Evolutionary conservation across 2,888 invertebrate genomes (phyloP).

Genomic region (Asteroscopus sphinx): DNA sequence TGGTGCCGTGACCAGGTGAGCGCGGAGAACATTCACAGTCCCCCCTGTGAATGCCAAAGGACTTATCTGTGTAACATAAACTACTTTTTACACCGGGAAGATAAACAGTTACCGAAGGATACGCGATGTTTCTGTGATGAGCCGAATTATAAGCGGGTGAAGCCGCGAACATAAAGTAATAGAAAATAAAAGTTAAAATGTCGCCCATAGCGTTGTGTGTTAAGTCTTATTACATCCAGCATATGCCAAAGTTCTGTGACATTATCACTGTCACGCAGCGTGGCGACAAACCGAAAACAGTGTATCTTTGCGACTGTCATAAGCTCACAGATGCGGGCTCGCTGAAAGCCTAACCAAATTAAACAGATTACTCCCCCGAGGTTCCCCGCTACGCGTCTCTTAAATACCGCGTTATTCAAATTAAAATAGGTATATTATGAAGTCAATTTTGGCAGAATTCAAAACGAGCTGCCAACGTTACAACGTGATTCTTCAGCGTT

Average conservation of each 20-base stretch:
- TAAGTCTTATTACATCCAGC: constrained; percentile 16
- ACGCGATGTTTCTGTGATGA: too few relatives aligned
- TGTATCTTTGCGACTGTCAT: constrained; percentile 36
- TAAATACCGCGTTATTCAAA: constrained; percentile 74
- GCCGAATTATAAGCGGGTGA: too few relatives aligned
- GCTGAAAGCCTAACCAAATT: constrained; percentile 62
- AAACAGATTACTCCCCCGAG: constrained; percentile 68
- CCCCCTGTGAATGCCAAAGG: too few relatives aligned
- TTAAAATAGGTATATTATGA: constrained; percentile 72
- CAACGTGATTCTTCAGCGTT: constrained; percentile 58
- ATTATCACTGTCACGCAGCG: constrained; percentile 30
- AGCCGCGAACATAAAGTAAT: too few relatives aligned
- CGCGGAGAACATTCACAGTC: too few relatives aligned
- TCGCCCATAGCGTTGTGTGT: constrained; percentile 15
- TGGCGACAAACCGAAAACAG: constrained; percentile 19
- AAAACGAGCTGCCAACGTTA: constrained; percentile 58
- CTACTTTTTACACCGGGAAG: too few relatives aligned
- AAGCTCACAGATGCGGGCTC: constrained; percentile 55
- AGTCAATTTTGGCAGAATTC: constrained; percentile 67
- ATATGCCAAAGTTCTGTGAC: constrained; percentile 16
- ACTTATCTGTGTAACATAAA: too few relatives aligned
- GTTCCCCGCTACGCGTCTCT: constrained; percentile 53
- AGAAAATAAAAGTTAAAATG: constrained; percentile 7
- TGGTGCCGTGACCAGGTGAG: too few relatives aligned
- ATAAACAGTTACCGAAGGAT: too few relatives aligned